Conservation (phyloP, 37 sponge, comb jelly and placozoan genomes). For the Mnemiopsis leidyi region DNA sequence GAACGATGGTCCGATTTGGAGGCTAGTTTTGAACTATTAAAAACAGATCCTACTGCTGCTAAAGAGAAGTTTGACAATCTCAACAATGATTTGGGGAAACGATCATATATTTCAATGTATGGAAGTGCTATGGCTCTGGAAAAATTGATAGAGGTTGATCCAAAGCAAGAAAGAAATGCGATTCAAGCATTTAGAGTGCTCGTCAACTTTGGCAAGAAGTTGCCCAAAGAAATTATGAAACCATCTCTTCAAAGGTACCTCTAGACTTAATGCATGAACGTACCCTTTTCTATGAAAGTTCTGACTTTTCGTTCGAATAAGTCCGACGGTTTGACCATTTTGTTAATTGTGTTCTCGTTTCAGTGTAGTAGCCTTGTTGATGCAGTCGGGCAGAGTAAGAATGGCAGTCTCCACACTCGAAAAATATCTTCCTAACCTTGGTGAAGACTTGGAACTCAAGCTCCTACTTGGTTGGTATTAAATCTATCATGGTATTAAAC, state of each 20-base stretch:
- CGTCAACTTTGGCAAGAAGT: constrained; percentile 24
- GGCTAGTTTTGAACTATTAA: background rate
- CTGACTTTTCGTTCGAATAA: no score
- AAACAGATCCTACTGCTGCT: background rate
- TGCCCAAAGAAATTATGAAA: background rate
- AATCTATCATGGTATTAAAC: no score
- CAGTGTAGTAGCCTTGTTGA: background rate
- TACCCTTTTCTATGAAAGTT: no score
- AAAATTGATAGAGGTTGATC: background rate
- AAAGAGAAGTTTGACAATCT: constrained; percentile 76
- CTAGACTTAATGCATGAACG: no score
- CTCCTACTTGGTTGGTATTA: background rate
- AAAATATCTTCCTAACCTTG: background rate
- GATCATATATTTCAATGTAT: constrained; percentile 65
- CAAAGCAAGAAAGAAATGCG: constrained; percentile 37
- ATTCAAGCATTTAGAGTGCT: constrained; percentile 12
- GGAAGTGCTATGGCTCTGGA: background rate
- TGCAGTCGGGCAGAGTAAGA: background rate
- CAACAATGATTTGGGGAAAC: constrained; percentile 75
- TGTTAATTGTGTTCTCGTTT: no score
- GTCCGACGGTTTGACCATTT: no score
- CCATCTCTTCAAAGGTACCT: background rate
- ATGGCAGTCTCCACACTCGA: constrained; percentile 46
- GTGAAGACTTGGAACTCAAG: background rate
- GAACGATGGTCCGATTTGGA: background rate